Base-by-base conservation (phyloP, 2,113 vertebrate genomes). In the Cariama cristata region DNA sequence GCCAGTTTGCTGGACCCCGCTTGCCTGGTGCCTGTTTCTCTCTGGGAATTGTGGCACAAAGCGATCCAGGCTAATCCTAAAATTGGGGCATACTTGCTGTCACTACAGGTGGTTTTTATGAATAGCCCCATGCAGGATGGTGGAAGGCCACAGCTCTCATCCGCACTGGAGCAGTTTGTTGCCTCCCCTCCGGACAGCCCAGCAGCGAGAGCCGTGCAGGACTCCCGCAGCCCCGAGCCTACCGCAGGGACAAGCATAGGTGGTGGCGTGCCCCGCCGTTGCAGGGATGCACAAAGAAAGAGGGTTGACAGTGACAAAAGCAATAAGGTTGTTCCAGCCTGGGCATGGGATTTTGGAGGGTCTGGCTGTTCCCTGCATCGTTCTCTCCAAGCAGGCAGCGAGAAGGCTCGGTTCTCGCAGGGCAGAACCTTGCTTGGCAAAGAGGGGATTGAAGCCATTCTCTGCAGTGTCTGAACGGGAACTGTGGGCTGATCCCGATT, bases 231-330 rank as follows among this genome's bases (percentile, higher is more conserved):
- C 62, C 50, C 71, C 11, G 7, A 19, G 14, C 28, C 56, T 18
- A 1, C 8, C 0, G 14, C 15, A 0, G 16, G 69, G 59, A 4
- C 11, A 10, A 24, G 42, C 3, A 0, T 1, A 2, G 42, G 3
- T 8, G 56, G 26, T 2, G 44, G 5, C 5, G 23, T 58, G 64
- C 30, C 22, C 22, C 27, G 44, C 11, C 1, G 0, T 5, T 4
- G 35, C 2, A 2, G 33, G 4, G 21, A 8, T 21, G 49, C 20
- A 6, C 30, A 4, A 22, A 68, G 44, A 4, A 8, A 9, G 17
- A 42, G 22, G 20, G 5, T 7, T 38, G n/a, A 4, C 8, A 4
- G 47, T 26, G 24, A 42, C 14, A 11, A 2, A 13, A 42, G n/a
- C 4, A 19, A 1, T 2, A 3, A 14, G 74, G 19, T 1, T 22